Conservation (phyloP, 2,797 vertebrate genomes). For the Euphonia xanthogaster region DNA sequence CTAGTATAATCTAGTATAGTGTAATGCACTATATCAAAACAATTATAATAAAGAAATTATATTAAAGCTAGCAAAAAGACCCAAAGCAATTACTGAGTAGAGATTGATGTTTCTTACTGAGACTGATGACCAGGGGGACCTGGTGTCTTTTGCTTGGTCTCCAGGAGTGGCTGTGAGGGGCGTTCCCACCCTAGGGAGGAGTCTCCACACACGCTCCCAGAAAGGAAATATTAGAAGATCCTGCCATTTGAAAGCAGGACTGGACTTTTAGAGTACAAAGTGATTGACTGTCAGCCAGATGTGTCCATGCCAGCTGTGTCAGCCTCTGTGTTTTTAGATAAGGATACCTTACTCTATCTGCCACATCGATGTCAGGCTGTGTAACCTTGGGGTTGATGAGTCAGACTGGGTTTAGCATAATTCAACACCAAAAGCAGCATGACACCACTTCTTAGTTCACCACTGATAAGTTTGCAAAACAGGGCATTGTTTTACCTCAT, state of each 20-base stretch:
- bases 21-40: background rate
- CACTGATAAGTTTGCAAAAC: background rate
- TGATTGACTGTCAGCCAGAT: background rate
- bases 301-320: background rate
- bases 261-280: background rate
- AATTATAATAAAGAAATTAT: background rate
- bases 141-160: background rate
- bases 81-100: background rate
- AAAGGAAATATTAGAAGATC: background rate
- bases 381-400: background rate
- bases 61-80: background rate
- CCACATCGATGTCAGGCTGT: background rate
- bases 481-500: background rate
- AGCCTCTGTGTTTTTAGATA: background rate
- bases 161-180: background rate
- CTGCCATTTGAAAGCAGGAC: background rate
- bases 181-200: background rate
- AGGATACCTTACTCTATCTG: background rate
- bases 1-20: background rate
- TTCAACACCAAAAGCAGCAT: background rate
- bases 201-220: background rate
- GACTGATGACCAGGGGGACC: fast-evolving
- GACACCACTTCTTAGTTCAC: background rate
- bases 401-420: background rate
- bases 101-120: background rate